A percentile compares a stretch with the other conserved stretches of the same genome.
Evolutionary conservation across 2,797 vertebrate genomes (phyloP).

Genomic region (Sebastes paucispinis): DNA sequence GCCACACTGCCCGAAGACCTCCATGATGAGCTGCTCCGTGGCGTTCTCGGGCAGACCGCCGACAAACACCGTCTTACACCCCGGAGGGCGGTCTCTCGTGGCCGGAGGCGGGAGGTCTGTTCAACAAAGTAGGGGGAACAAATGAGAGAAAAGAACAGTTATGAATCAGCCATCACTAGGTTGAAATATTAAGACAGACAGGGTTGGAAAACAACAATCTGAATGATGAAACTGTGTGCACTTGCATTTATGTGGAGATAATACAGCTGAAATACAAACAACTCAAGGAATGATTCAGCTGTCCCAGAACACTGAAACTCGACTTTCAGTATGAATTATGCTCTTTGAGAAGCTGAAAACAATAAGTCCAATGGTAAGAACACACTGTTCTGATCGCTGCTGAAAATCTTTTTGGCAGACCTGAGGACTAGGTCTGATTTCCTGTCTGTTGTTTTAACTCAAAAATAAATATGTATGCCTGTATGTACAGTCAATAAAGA

Average conservation of each 20-base stretch:
- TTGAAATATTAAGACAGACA: not conserved
- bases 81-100: conserved; percentile 92
- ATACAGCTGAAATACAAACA: conserved; percentile 11
- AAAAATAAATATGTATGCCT: conserved; percentile 10
- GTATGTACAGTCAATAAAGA: not conserved
- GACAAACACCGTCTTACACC: conserved; percentile 97
- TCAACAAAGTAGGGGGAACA: not conserved
- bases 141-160: not conserved
- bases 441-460: not conserved
- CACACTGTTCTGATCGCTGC: not conserved
- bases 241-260: conserved; percentile 2
- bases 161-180: not conserved
- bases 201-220: not conserved
- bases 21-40: conserved; percentile 92
- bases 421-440: not conserved
- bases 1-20: conserved; percentile 95
- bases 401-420: conserved; percentile 7
- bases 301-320: not conserved
- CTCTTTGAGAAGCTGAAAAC: conserved; percentile 14
- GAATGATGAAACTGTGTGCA: not conserved
- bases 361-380: conserved; percentile 12
- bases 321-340: conserved; percentile 21
- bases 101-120: conserved; percentile 94
- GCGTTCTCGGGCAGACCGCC: conserved; percentile 93
- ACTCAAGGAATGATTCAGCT: not conserved